Evolutionary conservation across 1,140 invertebrate species (phyloP), one percentile per base, ranked within the genome.

Genomic region (Heliconius hermathena): DNA sequence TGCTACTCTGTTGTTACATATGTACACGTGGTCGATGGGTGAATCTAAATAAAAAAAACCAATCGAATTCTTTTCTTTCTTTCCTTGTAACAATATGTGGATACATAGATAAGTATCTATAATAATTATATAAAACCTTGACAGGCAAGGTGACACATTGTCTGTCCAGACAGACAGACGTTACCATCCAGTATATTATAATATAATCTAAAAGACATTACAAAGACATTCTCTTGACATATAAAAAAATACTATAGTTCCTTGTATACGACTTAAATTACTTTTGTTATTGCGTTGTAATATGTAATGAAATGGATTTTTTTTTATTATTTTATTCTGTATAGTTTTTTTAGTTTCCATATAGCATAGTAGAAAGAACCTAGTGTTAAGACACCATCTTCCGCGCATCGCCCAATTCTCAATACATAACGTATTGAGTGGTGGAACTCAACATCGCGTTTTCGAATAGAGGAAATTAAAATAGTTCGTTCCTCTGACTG

Each of bases 171-270:
- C 26, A 26, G 57, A 26, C 57, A 26, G 13, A 66, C 60, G 60
- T 29, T 66, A 9, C 3, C 26, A 29, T 3, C 60, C 0, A 66
- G 4, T 66, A 11, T 66, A 66, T 16, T 66, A 66, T 66, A 66
- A n/a, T 66, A 66, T 66, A 26, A 29, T 66, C 60, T 66, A 66
- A 66, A 66, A 66, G 1, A 66, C 60, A 66, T 66, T 66, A 66
- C 22, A n/a, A 3, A 26, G 3, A 29, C 60, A 66, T 66, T 66
- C 60, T 66, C 22, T 66, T 66, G 60, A 66, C 8, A 22, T 29
- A 66, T 29, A 66, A 66, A 60, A 66, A 66, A 16, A 11, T 26
- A 29, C 26, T 29, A 29, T 66, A n/a, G 22, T 66, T 66, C 22
- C 60, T 66, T 66, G 20, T 52, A n/a, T 60, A 20, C 54, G n/a